Percentiles rank a stretch among this genome's conserved stretches.
Conservation (phyloP, 2,113 vertebrate genomes). For the Ascaphus truei region DNA sequence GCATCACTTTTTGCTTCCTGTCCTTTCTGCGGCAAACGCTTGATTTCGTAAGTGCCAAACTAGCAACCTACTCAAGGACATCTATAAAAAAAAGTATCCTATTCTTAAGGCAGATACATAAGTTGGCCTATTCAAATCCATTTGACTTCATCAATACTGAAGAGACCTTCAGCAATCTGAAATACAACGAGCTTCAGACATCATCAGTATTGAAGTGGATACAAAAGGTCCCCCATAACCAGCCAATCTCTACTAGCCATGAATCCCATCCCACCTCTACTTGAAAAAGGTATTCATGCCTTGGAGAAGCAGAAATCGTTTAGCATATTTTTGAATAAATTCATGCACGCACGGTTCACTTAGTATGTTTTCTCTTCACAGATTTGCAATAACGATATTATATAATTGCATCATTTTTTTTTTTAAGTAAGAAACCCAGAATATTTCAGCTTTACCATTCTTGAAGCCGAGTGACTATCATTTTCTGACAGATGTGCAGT, state of each 20-base stretch:
- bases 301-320: slow-evolving; percentile 6
- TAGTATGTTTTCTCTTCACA: background rate
- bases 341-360: background rate
- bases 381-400: slow-evolving; percentile 25
- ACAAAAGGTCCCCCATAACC: background rate
- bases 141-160: background rate
- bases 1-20: too few species aligned
- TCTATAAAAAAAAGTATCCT: background rate
- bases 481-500: slow-evolving; percentile 46
- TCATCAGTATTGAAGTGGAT: background rate
- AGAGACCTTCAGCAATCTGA: background rate
- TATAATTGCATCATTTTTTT: slow-evolving; percentile 18
- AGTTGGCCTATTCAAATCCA: slow-evolving; percentile 1
- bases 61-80: background rate
- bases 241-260: slow-evolving; percentile 17
- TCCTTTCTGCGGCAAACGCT: background rate
- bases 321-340: slow-evolving; percentile 23
- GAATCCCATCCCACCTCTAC: slow-evolving; percentile 3
- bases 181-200: background rate
- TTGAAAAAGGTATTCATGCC: background rate
- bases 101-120: background rate
- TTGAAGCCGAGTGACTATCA: slow-evolving; percentile 52
- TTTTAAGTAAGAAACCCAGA: slow-evolving; percentile 41
- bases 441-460: slow-evolving; percentile 39
- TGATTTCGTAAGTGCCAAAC: background rate